phyloP scores from a whole-genome alignment of 2,888 invertebrate genomes.

The Petrolisthes cinctipes region DNA sequence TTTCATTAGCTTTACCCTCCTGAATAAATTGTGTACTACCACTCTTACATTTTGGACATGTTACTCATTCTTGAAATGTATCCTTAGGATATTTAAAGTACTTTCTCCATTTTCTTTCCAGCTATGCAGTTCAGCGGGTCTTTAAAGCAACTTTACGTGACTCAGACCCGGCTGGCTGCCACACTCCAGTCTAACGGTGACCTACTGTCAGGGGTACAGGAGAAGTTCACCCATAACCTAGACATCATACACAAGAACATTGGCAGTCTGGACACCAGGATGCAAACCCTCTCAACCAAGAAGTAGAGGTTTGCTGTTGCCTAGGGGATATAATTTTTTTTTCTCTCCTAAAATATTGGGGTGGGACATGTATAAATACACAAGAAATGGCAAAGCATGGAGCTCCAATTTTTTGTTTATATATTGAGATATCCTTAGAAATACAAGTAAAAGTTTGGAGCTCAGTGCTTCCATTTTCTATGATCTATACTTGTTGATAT shows the following conservation, averaged over 20 bases:
- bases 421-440: no score
- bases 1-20: neutral
- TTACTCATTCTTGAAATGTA: neutral
- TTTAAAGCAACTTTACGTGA: conserved; percentile 82
- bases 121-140: conserved; percentile 90
- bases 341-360: no score
- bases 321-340: neutral
- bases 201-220: conserved; percentile 82
- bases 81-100: neutral
- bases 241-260: conserved; percentile 84
- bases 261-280: conserved; percentile 80
- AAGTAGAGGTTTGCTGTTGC: conserved; percentile 16
- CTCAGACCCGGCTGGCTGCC: conserved; percentile 80
- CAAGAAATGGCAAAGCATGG: no score
- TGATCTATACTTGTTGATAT: no score
- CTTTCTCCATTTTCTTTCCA: conserved; percentile 70
- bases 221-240: conserved; percentile 83
- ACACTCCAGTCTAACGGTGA: conserved; percentile 84
- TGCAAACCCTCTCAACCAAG: conserved; percentile 75
- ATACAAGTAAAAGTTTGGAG: no score
- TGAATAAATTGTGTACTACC: neutral
- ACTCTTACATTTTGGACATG: neutral
- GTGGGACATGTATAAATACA: no score
- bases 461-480: no score
- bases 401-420: no score